Conservation (phyloP, 2,888 invertebrate genomes). For the Rhamnusium bicolor region DNA sequence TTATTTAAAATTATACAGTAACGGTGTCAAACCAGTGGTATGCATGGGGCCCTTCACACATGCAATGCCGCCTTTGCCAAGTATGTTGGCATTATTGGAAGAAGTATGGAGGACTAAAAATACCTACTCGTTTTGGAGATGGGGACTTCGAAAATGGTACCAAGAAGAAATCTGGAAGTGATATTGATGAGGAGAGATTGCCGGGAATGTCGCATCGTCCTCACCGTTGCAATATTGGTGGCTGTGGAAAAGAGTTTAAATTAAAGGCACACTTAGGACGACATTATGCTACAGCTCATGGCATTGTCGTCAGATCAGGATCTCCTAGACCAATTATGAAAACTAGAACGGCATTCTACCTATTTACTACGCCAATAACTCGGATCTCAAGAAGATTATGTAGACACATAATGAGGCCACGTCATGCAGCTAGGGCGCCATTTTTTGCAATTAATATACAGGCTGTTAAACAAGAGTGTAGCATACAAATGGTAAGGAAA, state of each 20-base stretch:
- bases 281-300: constrained; percentile 95
- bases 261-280: constrained; percentile 94
- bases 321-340: constrained; percentile 96
- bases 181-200: constrained; percentile 73
- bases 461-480: constrained; percentile 89
- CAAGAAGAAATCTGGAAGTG: constrained; percentile 71
- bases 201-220: constrained; percentile 79
- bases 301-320: constrained; percentile 81
- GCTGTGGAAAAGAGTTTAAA: constrained; percentile 97
- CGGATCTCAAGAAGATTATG: constrained; percentile 91
- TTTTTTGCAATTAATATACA: constrained; percentile 84
- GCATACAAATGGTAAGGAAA: constrained; percentile 73
- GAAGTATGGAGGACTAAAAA: constrained; percentile 96
- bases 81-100: constrained; percentile 99
- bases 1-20: constrained; percentile 70
- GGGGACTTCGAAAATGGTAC: constrained; percentile 70
- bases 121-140: constrained; percentile 75
- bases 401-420: constrained; percentile 84
- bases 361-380: constrained; percentile 92
- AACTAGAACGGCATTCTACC: constrained; percentile 96
- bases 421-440: constrained; percentile 92
- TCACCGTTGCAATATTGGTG: constrained; percentile 91
- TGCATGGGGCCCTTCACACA: constrained; percentile 94
- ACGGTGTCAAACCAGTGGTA: constrained; percentile 93
- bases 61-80: constrained; percentile 94